Evolutionary conservation across 2,113 vertebrate species (phyloP), one percentile per base, ranked within the genome.

Genomic region (Vireo altiloquus): DNA sequence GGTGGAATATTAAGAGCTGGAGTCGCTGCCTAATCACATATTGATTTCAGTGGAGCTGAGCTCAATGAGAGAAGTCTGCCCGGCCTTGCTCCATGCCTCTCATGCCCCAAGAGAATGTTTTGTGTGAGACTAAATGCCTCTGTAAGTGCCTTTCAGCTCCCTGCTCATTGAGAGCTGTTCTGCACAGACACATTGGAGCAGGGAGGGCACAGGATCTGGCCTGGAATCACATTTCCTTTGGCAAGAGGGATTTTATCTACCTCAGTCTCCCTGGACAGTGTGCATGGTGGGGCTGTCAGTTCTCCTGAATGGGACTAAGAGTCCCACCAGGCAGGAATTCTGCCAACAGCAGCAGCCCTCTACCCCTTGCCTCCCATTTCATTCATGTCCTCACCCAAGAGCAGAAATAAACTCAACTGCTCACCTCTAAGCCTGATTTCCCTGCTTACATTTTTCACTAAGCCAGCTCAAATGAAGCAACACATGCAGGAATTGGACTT

Each of bases 111-210:
- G 90, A 95, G 95, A 31, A 75, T 15, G 61, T 84, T 91, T 72
- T 64, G 91, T 82, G 87, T 91, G 28, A 39, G 84, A 20, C 57
- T 84, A 71, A 95, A 92, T 71, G 90, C 82, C 65, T 94, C 82
- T 69, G 35, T 76, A 87, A 94, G 95, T 82, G 82, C 87, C 89
- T 84, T 84, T 91, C 74, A 68, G 89, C 82, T 44, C 60, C 49
- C 82, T 16, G 3, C 82, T 72, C 63, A 3, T 2, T 5, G 50
- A 72, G 68, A 83, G 88, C 92, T 30, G 2, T 8, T 64, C 69
- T 60, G 60, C 78, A 14, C 12, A n/a, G 82, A 46, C 76, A 44
- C 71, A 39, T 5, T 15, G 80, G 49, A 63, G 56, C 66, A 40
- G 79, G 52, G 30, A 64, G 87, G 78, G 66, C 6, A 2, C n/a